Evolutionary conservation across 2,888 invertebrate genomes (phyloP).

Genomic region (Pardosa pseudoannulata): DNA sequence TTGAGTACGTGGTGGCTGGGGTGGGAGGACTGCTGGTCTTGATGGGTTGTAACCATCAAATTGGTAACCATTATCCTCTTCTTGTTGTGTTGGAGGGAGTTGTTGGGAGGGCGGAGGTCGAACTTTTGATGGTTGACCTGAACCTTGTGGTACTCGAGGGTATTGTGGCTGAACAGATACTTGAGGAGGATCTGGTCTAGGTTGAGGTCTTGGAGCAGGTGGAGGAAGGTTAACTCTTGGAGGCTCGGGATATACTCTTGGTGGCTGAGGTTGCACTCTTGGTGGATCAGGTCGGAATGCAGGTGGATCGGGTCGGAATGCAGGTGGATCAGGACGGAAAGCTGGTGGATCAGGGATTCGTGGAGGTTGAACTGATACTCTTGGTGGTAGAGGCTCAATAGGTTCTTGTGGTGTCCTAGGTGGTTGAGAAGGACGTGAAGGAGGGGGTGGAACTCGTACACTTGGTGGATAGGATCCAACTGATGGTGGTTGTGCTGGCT

Average conservation of each 20-base stretch:
- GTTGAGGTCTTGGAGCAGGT: not conserved
- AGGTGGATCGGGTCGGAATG: slow-evolving; percentile 11
- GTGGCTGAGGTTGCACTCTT: slow-evolving; percentile 21
- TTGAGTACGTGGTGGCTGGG: slow-evolving; percentile 23
- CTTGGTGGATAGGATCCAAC: slow-evolving; percentile 37
- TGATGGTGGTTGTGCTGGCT: slow-evolving; percentile 42
- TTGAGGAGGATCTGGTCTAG: slow-evolving; percentile 23
- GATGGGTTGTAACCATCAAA: slow-evolving; percentile 52
- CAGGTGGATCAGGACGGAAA: slow-evolving; percentile 19
- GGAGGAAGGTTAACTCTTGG: slow-evolving; percentile 13
- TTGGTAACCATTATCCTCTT: slow-evolving; percentile 60
- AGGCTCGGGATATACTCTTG: slow-evolving; percentile 6
- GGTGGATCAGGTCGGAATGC: not conserved
- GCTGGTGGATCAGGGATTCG: slow-evolving; percentile 25
- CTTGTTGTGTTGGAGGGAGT: slow-evolving; percentile 53
- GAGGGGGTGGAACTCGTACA: slow-evolving; percentile 50
- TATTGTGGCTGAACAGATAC: slow-evolving; percentile 45
- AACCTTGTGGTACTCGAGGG: slow-evolving; percentile 20
- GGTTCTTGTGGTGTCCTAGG: slow-evolving; percentile 9
- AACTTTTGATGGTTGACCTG: slow-evolving; percentile 18
- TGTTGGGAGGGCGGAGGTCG: slow-evolving; percentile 10
- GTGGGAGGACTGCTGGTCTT: slow-evolving; percentile 36
- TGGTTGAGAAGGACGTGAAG: not conserved
- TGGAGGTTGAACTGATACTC: slow-evolving; percentile 25
- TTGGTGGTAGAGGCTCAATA: not conserved